Conservation (phyloP, 2,113 vertebrate species). For the Monopterus albus region DNA sequence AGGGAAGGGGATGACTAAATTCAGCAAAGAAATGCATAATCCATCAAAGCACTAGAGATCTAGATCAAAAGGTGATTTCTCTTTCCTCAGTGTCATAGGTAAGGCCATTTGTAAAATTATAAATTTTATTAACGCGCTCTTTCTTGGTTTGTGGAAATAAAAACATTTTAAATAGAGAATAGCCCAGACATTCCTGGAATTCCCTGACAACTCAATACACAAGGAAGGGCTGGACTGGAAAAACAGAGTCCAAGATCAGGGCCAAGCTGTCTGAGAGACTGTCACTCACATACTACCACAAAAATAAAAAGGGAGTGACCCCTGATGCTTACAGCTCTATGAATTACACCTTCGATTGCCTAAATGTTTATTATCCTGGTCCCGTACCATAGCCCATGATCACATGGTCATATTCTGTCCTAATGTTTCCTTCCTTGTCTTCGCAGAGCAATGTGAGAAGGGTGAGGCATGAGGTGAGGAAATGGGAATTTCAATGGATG, state of each 20-base stretch:
- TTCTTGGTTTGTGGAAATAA: conserved; percentile 77
- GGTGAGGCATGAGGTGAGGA: conserved; percentile 17
- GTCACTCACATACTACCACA: conserved; percentile 86
- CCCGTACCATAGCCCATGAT: conserved; percentile 1
- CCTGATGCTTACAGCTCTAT: conserved; percentile 74
- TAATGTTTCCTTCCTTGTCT: conserved; percentile 19
- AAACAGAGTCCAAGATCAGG: conserved; percentile 87
- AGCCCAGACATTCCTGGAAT: conserved; percentile 91
- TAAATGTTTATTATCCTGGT: conserved; percentile 7
- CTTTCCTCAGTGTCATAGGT: conserved; percentile 34
- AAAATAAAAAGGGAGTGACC: conserved; percentile 76
- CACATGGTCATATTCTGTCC: conserved; percentile 15
- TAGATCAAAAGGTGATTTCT: conserved; percentile 22
- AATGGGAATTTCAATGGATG: conserved; percentile 23
- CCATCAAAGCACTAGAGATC: conserved; percentile 29
- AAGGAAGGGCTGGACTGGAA: conserved; percentile 91
- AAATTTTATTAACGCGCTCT: conserved; percentile 63
- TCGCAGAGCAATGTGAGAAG: conserved; percentile 27
- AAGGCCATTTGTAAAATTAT: conserved; percentile 52
- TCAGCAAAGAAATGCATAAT: conserved; percentile 28
- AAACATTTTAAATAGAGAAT: conserved; percentile 83
- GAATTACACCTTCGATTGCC: conserved; percentile 22
- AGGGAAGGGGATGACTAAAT: conserved; percentile 34
- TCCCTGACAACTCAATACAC: conserved; percentile 90
- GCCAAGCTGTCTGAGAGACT: conserved; percentile 89